These are phyloP conservation scores for Camelus bactrianus DNA, from an alignment of 2,113 vertebrate genomes.

Conservation along the genomic window DNA sequence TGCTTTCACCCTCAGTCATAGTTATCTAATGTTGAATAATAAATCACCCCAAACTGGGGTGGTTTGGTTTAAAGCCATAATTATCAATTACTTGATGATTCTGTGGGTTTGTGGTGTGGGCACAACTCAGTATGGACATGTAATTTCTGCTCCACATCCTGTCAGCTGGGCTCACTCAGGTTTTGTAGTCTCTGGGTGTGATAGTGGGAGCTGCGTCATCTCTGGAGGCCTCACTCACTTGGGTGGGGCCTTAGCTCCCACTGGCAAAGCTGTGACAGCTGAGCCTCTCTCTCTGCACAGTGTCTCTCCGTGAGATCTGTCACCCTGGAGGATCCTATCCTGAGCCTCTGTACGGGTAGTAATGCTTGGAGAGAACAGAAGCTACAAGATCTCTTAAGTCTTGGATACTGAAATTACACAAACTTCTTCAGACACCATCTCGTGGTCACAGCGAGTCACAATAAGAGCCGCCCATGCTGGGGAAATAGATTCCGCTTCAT, in stretches of 20 bases:
- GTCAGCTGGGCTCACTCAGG: not conserved
- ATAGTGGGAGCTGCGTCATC: accelerated
- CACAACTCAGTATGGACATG: accelerated
- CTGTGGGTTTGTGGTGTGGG: not conserved
- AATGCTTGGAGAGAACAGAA: not conserved
- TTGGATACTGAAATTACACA: not conserved
- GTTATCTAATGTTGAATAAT: not conserved
- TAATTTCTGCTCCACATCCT: not conserved
- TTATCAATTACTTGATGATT: not conserved
- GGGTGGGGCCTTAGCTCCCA: not conserved
- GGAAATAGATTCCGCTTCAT: not conserved
- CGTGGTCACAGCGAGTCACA: not conserved
- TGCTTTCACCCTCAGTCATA: not conserved
- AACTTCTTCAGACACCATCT: not conserved
- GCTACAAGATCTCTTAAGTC: no score
- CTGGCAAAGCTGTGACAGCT: not conserved
- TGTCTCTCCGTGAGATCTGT: not conserved
- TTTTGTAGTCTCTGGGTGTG: not conserved
- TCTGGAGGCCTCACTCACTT: not conserved
- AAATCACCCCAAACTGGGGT: not conserved
- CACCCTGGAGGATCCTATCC: not conserved
- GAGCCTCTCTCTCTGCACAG: not conserved
- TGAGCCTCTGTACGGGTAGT: not conserved
- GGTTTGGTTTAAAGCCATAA: not conserved
- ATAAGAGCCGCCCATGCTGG: not conserved